phyloP scores from a whole-genome alignment of 2,113 vertebrate genomes.

The Leptodactylus fuscus region DNA sequence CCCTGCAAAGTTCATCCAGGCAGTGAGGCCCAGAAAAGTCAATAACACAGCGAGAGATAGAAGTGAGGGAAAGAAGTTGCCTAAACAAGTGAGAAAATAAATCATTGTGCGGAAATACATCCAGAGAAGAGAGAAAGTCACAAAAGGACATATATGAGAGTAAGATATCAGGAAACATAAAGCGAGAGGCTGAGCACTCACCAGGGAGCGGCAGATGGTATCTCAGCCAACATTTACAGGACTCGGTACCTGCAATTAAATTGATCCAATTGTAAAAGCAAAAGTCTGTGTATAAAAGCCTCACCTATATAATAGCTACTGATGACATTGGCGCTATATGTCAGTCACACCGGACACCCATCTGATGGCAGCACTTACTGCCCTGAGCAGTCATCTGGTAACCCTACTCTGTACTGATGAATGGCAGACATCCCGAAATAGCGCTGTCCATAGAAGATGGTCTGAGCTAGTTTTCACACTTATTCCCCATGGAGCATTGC shows the following conservation, averaged over 20 bases:
- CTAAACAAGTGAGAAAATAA: neutral
- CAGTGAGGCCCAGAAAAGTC: neutral
- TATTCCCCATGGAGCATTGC: too few species aligned
- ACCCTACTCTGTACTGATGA: too few species aligned
- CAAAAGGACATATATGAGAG: constrained; percentile 44
- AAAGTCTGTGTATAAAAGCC: neutral
- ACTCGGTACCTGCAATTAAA: neutral
- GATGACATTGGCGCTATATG: too few species aligned
- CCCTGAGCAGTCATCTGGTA: too few species aligned
- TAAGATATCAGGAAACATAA: constrained; percentile 39
- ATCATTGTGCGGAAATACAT: constrained; percentile 28
- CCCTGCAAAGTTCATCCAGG: neutral
- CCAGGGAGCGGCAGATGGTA: neutral
- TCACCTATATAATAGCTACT: neutral
- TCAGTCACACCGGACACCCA: too few species aligned
- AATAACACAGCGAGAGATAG: neutral
- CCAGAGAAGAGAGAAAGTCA: constrained; percentile 32
- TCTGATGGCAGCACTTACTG: too few species aligned
- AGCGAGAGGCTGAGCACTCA: constrained; percentile 17
- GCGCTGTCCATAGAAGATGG: too few species aligned
- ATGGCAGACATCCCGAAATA: too few species aligned
- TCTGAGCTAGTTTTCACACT: too few species aligned
- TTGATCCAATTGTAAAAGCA: neutral
- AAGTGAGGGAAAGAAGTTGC: neutral
- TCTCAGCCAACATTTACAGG: constrained; percentile 6